Percentiles rank a stretch among this genome's conserved stretches.
phyloP scores from a whole-genome alignment of 2,797 vertebrate species.

The Loriculus beryllinus region DNA sequence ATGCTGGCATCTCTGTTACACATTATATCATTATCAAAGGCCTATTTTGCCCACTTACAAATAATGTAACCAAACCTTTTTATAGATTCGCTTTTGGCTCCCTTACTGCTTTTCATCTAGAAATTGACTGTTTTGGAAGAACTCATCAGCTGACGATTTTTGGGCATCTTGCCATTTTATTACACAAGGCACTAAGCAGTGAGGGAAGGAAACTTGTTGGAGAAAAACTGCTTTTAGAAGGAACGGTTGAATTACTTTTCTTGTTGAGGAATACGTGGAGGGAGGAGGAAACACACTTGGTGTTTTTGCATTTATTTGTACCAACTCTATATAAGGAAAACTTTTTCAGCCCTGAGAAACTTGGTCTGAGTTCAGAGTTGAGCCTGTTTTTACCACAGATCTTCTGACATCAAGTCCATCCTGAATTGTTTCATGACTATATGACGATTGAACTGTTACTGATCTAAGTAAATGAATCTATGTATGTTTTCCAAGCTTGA shows the following conservation, averaged over 20 bases:
- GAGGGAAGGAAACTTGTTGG: background rate
- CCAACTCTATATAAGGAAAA: background rate
- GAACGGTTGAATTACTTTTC: background rate
- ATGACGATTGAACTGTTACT: background rate
- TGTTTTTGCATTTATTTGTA: background rate
- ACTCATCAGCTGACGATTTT: background rate
- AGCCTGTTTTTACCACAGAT: background rate
- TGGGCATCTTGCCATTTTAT: background rate
- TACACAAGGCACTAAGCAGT: background rate
- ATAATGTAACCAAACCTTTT: constrained; percentile 4
- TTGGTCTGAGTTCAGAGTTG: background rate
- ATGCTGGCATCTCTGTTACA: background rate
- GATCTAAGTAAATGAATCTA: background rate
- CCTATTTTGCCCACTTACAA: background rate
- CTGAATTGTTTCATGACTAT: background rate
- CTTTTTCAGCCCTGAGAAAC: background rate
- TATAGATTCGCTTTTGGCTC: background rate
- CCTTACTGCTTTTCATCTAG: background rate
- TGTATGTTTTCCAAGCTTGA: background rate
- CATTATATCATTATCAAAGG: background rate
- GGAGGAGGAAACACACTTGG: background rate
- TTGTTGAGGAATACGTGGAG: background rate
- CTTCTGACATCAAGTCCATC: background rate
- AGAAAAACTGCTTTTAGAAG: background rate
- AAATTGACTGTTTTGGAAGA: background rate